Base-by-base conservation (phyloP, 2,888 invertebrate genomes). In the Ephialtes manifestator region DNA sequence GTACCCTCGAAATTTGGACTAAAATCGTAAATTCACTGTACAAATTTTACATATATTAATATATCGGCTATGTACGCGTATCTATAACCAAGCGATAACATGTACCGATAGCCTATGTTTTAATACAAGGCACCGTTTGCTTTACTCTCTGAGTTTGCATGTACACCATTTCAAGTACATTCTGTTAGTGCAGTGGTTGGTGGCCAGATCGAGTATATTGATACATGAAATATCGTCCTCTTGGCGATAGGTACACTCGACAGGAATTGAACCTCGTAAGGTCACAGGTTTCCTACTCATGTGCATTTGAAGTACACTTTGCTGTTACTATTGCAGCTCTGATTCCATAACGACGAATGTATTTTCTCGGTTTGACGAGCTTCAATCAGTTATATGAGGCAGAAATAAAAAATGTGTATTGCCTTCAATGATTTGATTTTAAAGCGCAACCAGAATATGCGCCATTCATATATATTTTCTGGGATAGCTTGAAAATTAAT, bases 181-280 rank as follows among this genome's bases (percentile, higher is more conserved):
- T 46, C 3, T 5, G 5, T 20, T 20, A n/a, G 51, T 0, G 18
- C 18, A 5, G 35, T 18, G 15, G 31, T 4, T n/a, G n/a, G 35
- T 31, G 15, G 35, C 35, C 4, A 31, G n/a, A 15, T 55, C 31
- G 35, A 35, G n/a, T 35, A 35, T 31, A 35, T 35, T 63, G 60
- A 63, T 63, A 35, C 31, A 8, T 35, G 35, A n/a, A 63, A 63
- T 35, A 63, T 63, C n/a, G n/a, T 63, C 8, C 8, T n/a, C 18
- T 39, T 18, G 24, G 39, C 5, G 35, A 39, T 63, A 63, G 63
- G 39, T n/a, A 39, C 18, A 35, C 35, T 31, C 60, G 18, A 39
- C 39, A 18, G 18, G 18, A 10, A 39, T 39, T 39, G 31, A 39
- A 39, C 60, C n/a, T 35, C n/a, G 63, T 2, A 60, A 24, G 18